Conservation (phyloP, 2,888 invertebrate genomes). For the Venusia cambrica region DNA sequence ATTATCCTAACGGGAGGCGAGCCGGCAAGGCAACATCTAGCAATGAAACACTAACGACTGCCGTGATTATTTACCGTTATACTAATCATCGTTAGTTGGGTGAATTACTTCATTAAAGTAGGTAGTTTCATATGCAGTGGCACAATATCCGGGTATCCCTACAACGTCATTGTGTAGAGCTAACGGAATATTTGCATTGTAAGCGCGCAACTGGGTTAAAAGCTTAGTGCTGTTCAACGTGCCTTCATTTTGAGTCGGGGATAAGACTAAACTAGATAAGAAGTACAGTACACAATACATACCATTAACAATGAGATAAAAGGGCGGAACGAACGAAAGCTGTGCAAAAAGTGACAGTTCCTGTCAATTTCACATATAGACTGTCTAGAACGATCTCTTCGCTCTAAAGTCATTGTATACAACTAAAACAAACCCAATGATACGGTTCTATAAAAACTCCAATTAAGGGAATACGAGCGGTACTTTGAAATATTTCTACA, state of each 20-base stretch:
- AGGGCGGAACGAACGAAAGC: too few relatives aligned
- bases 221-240: slow-evolving; percentile 56
- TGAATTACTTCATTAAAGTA: slow-evolving; percentile 5
- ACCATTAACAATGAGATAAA: too few relatives aligned
- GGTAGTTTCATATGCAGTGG: slow-evolving; percentile 22
- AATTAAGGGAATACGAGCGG: too few relatives aligned
- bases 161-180: slow-evolving; percentile 40
- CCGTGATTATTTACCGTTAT: slow-evolving; percentile 31
- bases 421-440: too few relatives aligned
- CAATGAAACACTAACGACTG: slow-evolving; percentile 26
- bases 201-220: slow-evolving; percentile 60
- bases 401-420: too few relatives aligned
- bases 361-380: too few relatives aligned
- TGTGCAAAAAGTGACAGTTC: too few relatives aligned
- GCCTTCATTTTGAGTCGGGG: slow-evolving; percentile 27
- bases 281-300: too few relatives aligned
- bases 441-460: too few relatives aligned
- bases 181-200: slow-evolving; percentile 56
- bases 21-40: slow-evolving; percentile 12
- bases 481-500: too few relatives aligned
- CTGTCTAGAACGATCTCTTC: too few relatives aligned
- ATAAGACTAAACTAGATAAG: slow-evolving; percentile 16
- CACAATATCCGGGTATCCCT: slow-evolving; percentile 39
- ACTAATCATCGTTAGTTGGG: slow-evolving; percentile 26
- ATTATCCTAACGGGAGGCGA: slow-evolving; percentile 25